A percentile compares a stretch with the other conserved stretches of the same genome.
Evolutionary conservation across 2,888 invertebrate genomes (phyloP).

Genomic region (Drosophila eohydei): DNA sequence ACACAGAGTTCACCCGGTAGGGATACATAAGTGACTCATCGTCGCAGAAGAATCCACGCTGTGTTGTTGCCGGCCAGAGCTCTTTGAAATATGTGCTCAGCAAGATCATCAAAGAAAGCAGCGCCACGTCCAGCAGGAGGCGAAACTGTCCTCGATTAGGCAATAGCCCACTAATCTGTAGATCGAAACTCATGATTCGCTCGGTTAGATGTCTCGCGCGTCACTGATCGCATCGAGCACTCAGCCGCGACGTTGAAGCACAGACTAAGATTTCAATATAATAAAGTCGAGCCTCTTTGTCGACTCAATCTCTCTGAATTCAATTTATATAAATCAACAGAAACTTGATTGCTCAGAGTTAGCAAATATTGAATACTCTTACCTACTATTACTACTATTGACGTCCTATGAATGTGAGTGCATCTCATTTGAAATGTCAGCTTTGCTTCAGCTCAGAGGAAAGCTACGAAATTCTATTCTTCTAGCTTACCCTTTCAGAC

Average conservation of each 20-base stretch:
- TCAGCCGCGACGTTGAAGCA: slow-evolving; percentile 25
- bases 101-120: slow-evolving; percentile 32
- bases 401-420: no score
- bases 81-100: slow-evolving; percentile 29
- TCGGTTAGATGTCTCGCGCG: slow-evolving; percentile 29
- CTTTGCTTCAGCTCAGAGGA: no score
- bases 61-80: slow-evolving; percentile 42
- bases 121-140: slow-evolving; percentile 38
- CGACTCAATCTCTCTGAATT: slow-evolving; percentile 1
- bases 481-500: no score
- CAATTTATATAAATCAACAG: neutral
- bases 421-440: no score
- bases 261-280: slow-evolving; percentile 9
- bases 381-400: no score
- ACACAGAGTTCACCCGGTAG: slow-evolving; percentile 58
- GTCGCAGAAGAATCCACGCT: slow-evolving; percentile 75
- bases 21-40: slow-evolving; percentile 75
- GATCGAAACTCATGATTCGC: slow-evolving; percentile 54
- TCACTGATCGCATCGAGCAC: slow-evolving; percentile 43
- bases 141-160: slow-evolving; percentile 17
- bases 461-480: no score
- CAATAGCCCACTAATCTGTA: neutral
- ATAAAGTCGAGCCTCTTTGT: neutral
- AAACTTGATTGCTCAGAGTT: neutral
- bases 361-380: slow-evolving; percentile 15